Base-by-base conservation (phyloP, 2,113 vertebrate species). In the Oryzias melastigma region DNA sequence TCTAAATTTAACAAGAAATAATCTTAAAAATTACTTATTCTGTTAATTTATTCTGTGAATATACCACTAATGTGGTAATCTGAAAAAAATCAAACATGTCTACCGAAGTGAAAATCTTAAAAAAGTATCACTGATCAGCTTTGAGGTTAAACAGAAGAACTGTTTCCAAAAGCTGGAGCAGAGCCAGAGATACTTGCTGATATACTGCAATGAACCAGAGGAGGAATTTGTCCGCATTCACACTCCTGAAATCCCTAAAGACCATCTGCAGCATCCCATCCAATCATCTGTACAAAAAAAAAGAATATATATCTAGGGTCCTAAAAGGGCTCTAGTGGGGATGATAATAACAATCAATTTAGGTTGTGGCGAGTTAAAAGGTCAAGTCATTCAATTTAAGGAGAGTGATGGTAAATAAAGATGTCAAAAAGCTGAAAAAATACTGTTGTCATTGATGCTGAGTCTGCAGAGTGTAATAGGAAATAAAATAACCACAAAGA, bases 191-290 rank as follows among this genome's bases (percentile, higher is more conserved):
- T 43, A 4, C 18, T 50, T 52, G 54, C 42, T 58, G 12, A 14
- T 44, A 22, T 7, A 66, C 56, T 83, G 80, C 80, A 78, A 29
- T 65, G 62, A 71, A 84, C 62, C 18, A 65, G 78, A 71, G 72
- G 84, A 78, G 35, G 18, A 62, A 67, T 52, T 65, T 19, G 44
- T 43, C 51, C 43, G 43, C 40, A 46, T 27, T 45, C 68, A 46
- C 40, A 46, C 35, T 45, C 68, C 72, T 48, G 51, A 62, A 69
- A 67, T 53, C 75, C 64, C 49, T 17, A 71, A 60, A 78, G 68
- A 67, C 27, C 65, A 49, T 62, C 73, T 80, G 82, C 82, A 84
- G 84, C 27, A 54, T 58, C 58, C 55, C 46, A 18, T 60, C 20
- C 43, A 77, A 58, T 35, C 35, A 62, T 56, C 43, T 44, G 45